Evolutionary conservation across 2,113 vertebrate genomes (phyloP).

Genomic region (Myocastor coypus): DNA sequence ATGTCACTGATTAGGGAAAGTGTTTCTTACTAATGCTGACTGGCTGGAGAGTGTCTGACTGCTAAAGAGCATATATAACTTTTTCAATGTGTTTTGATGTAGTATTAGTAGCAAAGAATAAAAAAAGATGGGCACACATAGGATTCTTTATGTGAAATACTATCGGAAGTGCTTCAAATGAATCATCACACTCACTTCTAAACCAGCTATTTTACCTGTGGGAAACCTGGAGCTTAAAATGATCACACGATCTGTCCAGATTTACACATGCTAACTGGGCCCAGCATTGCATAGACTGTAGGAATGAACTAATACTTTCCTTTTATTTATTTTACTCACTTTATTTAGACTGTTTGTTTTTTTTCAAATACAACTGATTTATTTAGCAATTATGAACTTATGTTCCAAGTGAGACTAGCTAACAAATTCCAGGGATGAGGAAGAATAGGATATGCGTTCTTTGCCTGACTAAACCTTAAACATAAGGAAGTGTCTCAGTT

Average conservation of each 20-base stretch:
- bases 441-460: background rate
- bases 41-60: background rate
- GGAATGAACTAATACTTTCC: background rate
- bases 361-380: background rate
- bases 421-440: background rate
- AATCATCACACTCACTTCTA: background rate
- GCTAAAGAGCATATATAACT: background rate
- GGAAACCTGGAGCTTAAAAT: background rate
- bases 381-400: conserved; percentile 6
- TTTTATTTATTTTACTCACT: background rate
- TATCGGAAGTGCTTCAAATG: background rate
- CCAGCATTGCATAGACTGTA: background rate
- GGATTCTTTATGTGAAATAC: background rate
- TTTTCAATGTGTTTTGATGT: background rate
- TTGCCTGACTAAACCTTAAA: background rate
- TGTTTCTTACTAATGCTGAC: background rate
- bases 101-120: background rate
- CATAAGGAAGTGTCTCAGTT: background rate
- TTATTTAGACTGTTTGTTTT: background rate
- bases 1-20: background rate
- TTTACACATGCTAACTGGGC: background rate
- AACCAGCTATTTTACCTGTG: background rate
- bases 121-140: background rate
- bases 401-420: background rate
- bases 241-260: background rate